Evolutionary conservation across 2,797 vertebrate genomes (phyloP).

Genomic region (Anniella stebbinsi): DNA sequence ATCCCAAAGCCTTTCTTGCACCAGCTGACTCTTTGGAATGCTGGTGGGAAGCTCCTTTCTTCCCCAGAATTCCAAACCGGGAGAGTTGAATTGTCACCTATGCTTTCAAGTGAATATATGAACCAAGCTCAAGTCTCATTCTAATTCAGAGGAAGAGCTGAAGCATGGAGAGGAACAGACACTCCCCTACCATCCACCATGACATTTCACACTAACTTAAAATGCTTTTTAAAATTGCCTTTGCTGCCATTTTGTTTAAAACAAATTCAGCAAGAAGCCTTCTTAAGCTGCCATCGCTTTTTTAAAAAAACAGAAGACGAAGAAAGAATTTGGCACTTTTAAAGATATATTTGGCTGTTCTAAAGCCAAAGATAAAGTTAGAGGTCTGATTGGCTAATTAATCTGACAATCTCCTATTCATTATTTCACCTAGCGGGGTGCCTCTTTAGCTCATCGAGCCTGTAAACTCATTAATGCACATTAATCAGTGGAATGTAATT

Average conservation of each 20-base stretch:
- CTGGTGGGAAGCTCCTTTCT: neutral
- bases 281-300: neutral
- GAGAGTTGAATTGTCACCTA: neutral
- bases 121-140: neutral
- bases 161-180: neutral
- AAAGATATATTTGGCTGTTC: neutral
- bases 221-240: neutral
- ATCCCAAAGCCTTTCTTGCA: neutral
- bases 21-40: neutral
- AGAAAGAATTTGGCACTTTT: neutral
- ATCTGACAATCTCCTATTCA: constrained; percentile 69
- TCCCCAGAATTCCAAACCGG: neutral
- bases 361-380: constrained; percentile 43
- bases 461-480: constrained; percentile 67
- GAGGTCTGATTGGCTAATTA: constrained; percentile 64
- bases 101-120: neutral
- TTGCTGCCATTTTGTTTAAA: neutral
- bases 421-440: constrained; percentile 61
- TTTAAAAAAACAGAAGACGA: neutral
- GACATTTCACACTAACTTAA: neutral
- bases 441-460: constrained; percentile 62
- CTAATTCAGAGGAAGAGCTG: neutral
- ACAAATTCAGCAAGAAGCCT: neutral
- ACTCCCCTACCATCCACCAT: too few relatives aligned
- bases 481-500: constrained; percentile 73